Evolutionary conservation across 2,888 invertebrate species (phyloP).

Genomic region (Drosophila merina): DNA sequence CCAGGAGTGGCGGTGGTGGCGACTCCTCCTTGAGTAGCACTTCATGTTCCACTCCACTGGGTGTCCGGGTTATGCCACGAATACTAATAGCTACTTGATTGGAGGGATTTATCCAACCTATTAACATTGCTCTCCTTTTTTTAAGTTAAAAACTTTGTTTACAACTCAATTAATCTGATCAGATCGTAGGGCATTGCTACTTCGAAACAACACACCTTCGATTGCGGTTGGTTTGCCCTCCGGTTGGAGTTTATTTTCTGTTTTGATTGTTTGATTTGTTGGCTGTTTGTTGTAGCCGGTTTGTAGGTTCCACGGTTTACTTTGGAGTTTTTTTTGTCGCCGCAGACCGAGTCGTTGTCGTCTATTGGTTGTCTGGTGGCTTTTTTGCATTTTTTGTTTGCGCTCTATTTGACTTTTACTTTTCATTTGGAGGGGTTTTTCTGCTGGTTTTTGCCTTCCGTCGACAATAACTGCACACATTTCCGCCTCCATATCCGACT

Average conservation of each 20-base stretch:
- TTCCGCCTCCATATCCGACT: constrained; percentile 22
- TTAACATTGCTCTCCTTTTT: constrained; percentile 24
- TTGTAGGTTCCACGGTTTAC: constrained; percentile 31
- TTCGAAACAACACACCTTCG: constrained; percentile 23
- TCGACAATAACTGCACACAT: constrained; percentile 16
- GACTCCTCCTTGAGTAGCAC: not conserved
- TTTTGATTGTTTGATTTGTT: constrained; percentile 13
- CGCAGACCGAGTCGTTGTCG: constrained; percentile 18
- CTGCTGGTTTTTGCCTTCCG: constrained; percentile 7
- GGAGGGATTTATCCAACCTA: constrained; percentile 18
- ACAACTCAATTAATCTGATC: constrained; percentile 33
- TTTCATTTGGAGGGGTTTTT: constrained; percentile 53
- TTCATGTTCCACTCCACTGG: constrained; percentile 26
- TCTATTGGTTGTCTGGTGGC: constrained; percentile 56
- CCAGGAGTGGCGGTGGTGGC: no score
- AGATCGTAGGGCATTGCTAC: constrained; percentile 17
- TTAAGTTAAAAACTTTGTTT: not conserved
- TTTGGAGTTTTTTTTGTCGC: constrained; percentile 9
- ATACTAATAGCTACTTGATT: constrained; percentile 14
- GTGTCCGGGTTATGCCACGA: constrained; percentile 18
- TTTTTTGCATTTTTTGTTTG: constrained; percentile 55
- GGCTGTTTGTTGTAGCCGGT: constrained; percentile 40
- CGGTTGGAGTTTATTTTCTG: not conserved
- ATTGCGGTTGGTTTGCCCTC: constrained; percentile 6
- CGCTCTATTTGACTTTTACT: constrained; percentile 77